Percentiles rank a stretch among this genome's conserved stretches.
Conservation (phyloP, 2,888 invertebrate species). For the Philonicus albiceps region DNA sequence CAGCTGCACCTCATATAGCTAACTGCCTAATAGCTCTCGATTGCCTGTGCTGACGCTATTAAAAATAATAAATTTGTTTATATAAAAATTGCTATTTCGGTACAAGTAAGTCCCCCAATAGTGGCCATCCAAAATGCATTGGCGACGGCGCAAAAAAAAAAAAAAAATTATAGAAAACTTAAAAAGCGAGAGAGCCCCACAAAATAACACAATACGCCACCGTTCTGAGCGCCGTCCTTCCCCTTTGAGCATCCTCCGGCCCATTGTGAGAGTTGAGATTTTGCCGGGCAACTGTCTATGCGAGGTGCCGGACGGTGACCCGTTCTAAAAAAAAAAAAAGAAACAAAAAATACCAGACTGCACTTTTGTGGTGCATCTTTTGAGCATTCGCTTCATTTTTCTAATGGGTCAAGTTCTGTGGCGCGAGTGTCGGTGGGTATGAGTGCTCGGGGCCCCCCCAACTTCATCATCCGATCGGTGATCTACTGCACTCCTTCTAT, state of each 20-base stretch:
- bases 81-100: neutral
- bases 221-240: neutral
- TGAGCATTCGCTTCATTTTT: neutral
- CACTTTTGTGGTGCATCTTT: neutral
- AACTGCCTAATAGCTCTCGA: neutral
- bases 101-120: neutral
- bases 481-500: neutral
- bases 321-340: slow-evolving; percentile 14
- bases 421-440: neutral
- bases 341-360: too few relatives aligned
- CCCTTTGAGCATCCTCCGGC: neutral
- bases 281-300: too few relatives aligned
- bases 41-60: neutral
- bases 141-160: neutral
- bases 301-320: neutral
- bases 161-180: neutral
- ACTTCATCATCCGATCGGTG: neutral
- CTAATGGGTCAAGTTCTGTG: slow-evolving; percentile 26
- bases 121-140: neutral
- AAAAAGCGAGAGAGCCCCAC: neutral
- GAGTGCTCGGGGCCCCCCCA: neutral
- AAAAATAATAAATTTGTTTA: neutral
- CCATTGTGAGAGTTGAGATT: too few relatives aligned
- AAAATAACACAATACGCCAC: slow-evolving; percentile 12
- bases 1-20: neutral